Evolutionary conservation across 2,797 vertebrate genomes (phyloP).

Genomic region (Sitta carolinensis): DNA sequence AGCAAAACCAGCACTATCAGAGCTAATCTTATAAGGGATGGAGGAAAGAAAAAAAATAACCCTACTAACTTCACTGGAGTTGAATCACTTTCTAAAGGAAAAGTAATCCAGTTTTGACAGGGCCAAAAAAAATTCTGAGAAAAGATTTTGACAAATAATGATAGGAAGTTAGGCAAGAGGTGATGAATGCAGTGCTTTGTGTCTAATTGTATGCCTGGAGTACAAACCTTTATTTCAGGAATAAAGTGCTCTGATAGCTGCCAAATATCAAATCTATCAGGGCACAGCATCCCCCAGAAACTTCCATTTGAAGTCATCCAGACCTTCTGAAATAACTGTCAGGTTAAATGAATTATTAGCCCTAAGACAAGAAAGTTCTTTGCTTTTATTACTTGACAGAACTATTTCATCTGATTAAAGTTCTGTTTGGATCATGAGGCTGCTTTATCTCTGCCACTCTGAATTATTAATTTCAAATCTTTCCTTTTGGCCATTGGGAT

Average conservation of each 20-base stretch:
- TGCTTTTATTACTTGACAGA: not conserved
- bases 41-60: not conserved
- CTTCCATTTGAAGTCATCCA: not conserved
- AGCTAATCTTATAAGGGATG: not conserved
- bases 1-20: not conserved
- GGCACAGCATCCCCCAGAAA: constrained; percentile 30
- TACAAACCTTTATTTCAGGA: not conserved
- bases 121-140: not conserved
- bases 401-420: not conserved
- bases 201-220: constrained; percentile 35
- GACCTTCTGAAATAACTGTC: not conserved
- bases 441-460: not conserved
- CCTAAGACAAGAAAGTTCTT: not conserved
- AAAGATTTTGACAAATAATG: constrained; percentile 35
- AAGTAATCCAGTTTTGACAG: not conserved
- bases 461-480: not conserved
- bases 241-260: not conserved
- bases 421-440: not conserved
- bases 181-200: constrained; percentile 27
- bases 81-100: not conserved
- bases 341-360: constrained; percentile 27
- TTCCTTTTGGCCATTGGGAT: not conserved
- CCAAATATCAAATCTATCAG: not conserved
- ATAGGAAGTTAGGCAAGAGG: not conserved
- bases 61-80: not conserved